Conservation (phyloP, 2,797 vertebrate species). For the Poeciliopsis turneri region DNA sequence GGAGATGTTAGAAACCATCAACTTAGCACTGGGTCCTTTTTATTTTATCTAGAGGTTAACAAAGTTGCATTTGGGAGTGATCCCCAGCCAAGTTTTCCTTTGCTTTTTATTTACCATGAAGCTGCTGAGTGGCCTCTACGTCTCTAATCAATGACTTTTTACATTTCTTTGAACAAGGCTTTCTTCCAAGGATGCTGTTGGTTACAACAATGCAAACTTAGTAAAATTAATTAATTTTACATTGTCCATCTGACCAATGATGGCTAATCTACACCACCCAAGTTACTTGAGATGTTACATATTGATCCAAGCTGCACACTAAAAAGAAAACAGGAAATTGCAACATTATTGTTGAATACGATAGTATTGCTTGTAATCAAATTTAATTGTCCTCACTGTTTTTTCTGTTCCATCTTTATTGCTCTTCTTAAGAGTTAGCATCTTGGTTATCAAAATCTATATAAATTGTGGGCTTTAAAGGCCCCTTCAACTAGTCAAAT, state of each 20-base stretch:
- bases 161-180: not conserved
- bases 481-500: not conserved
- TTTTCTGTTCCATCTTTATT: not conserved
- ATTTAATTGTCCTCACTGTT: not conserved
- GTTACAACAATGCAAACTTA: not conserved
- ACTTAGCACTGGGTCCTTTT: not conserved
- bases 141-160: not conserved
- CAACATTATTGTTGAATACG: not conserved
- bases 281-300: not conserved
- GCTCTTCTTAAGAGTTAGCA: not conserved
- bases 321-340: not conserved
- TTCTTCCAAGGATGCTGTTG: not conserved
- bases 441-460: not conserved
- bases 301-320: not conserved
- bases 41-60: not conserved
- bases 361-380: not conserved
- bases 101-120: not conserved
- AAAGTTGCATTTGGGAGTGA: slow-evolving; percentile 1
- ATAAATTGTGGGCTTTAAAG: not conserved
- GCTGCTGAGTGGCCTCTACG: not conserved
- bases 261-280: not conserved
- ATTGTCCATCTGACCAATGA: not conserved
- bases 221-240: not conserved
- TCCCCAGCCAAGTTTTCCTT: not conserved
- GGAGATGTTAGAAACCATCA: not conserved